Percentiles rank a stretch among this genome's conserved stretches.
phyloP scores from a whole-genome alignment of 2,797 vertebrate species.

The Agapornis canus region DNA sequence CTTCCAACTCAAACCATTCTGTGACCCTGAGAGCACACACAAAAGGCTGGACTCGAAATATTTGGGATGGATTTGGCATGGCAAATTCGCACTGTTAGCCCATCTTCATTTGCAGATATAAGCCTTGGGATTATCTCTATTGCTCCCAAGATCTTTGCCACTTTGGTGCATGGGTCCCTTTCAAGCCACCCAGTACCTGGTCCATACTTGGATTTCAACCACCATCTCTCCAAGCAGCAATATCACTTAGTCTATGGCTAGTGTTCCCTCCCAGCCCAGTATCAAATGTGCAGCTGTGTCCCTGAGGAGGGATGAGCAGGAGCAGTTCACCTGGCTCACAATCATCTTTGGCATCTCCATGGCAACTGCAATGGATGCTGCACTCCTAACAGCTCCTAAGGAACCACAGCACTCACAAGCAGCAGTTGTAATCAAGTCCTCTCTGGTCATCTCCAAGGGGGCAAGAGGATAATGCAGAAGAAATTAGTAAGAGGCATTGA shows the following conservation, averaged over 20 bases:
- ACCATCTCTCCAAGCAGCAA: neutral
- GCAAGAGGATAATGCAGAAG: neutral
- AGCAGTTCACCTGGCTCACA: conserved; percentile 5
- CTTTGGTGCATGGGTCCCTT: neutral
- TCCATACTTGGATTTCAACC: fast-evolving
- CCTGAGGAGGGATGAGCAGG: neutral
- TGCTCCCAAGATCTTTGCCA: neutral
- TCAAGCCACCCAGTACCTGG: neutral
- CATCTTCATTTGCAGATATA: neutral
- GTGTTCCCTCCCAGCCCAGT: neutral
- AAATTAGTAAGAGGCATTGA: neutral
- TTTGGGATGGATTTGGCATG: neutral
- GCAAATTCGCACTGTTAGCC: neutral
- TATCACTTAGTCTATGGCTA: neutral
- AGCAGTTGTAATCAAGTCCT: conserved; percentile 20
- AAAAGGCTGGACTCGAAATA: neutral
- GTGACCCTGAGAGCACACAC: neutral
- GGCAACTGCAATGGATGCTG: conserved; percentile 63
- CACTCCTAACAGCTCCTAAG: neutral
- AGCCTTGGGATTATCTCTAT: fast-evolving
- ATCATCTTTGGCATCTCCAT: conserved; percentile 64
- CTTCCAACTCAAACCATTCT: neutral
- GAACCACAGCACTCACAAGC: neutral
- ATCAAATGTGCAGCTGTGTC: neutral
- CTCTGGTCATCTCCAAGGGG: conserved; percentile 21